Evolutionary conservation across 2,113 vertebrate genomes (phyloP).

Genomic region (Periophthalmus modestus): DNA sequence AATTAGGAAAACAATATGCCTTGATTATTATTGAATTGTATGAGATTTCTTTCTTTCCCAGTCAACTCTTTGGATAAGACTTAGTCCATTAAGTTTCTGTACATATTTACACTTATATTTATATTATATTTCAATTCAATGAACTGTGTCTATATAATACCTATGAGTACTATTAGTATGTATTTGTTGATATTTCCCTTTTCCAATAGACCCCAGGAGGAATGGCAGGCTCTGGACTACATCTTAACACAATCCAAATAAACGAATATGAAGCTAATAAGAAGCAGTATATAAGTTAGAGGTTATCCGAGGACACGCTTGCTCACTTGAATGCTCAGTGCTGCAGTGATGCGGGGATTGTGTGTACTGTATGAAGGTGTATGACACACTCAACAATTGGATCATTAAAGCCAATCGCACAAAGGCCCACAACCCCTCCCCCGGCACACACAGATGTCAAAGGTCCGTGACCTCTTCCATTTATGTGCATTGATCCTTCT

Average conservation of each 20-base stretch:
- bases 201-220: neutral
- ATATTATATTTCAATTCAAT: too few species aligned
- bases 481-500: slow-evolving; percentile 78
- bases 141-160: too few species aligned
- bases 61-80: too few species aligned
- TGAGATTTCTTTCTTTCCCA: too few species aligned
- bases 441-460: slow-evolving; percentile 76
- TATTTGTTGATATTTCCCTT: neutral
- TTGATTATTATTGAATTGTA: neutral
- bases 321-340: neutral
- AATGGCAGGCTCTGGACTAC: neutral
- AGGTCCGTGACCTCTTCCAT: slow-evolving; percentile 80
- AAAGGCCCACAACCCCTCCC: slow-evolving; percentile 69
- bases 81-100: too few species aligned
- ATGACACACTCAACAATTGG: slow-evolving; percentile 70
- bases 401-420: slow-evolving; percentile 76
- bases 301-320: neutral
- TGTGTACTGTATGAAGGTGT: slow-evolving; percentile 62
- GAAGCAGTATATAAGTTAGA: slow-evolving; percentile 10
- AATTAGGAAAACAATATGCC: neutral
- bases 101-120: too few species aligned
- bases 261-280: slow-evolving; percentile 4
- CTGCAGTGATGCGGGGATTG: slow-evolving; percentile 26
- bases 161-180: too few species aligned
- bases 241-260: neutral